Conservation (phyloP, 2,797 vertebrate species). For the Chelonia mydas region DNA sequence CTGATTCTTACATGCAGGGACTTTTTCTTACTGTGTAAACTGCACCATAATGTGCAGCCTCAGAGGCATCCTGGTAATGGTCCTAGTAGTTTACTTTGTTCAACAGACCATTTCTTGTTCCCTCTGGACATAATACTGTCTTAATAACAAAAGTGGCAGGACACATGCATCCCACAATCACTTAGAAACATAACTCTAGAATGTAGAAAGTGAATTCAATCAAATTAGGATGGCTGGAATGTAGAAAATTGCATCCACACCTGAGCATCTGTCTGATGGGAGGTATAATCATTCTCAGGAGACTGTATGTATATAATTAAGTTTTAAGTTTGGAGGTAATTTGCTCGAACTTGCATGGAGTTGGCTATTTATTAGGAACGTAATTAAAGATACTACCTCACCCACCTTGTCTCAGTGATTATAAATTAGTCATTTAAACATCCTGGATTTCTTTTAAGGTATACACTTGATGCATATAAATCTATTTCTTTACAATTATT, state of each 20-base stretch:
- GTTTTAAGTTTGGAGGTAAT: constrained; percentile 43
- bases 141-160: not conserved
- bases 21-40: not conserved
- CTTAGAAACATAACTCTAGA: not conserved
- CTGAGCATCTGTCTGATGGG: constrained; percentile 11
- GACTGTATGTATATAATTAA: constrained; percentile 3
- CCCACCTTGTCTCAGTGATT: not conserved
- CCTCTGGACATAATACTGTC: not conserved
- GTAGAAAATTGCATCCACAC: not conserved
- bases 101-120: not conserved
- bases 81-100: not conserved
- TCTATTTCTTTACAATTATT: constrained; percentile 24
- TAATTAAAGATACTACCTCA: not conserved
- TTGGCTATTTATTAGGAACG: constrained; percentile 20
- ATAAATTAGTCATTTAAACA: constrained; percentile 46
- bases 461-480: not conserved
- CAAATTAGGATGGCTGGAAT: not conserved
- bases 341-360: not conserved
- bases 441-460: not conserved
- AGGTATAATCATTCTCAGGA: constrained; percentile 1
- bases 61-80: not conserved
- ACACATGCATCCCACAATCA: not conserved
- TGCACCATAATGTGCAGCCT: not conserved
- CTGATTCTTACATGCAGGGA: not conserved
- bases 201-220: not conserved